Evolutionary conservation across 1,140 invertebrate genomes (phyloP).

Genomic region (Drosophila tsacasi): DNA sequence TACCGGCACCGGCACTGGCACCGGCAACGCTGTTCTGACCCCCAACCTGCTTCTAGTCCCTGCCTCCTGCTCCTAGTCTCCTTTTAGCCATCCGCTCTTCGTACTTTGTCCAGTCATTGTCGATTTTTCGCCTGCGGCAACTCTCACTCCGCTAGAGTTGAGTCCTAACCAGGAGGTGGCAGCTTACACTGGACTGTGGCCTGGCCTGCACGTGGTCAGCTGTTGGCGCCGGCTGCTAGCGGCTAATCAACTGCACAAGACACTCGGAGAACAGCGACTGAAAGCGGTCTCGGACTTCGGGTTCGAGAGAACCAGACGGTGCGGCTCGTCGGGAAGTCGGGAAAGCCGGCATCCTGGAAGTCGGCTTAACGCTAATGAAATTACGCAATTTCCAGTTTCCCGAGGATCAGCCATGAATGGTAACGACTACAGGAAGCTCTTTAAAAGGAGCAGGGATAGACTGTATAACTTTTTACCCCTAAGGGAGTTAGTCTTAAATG

Average conservation of each 20-base stretch:
- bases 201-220: constrained; percentile 28
- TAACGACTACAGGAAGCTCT: no score
- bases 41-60: neutral
- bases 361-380: constrained; percentile 55
- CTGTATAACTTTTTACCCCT: no score
- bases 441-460: neutral
- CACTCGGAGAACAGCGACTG: constrained; percentile 36
- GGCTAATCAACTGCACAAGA: constrained; percentile 36
- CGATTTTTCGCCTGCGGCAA: constrained; percentile 22
- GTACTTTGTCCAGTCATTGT: neutral
- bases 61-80: neutral
- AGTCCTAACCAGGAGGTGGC: neutral
- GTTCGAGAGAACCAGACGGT: neutral
- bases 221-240: constrained; percentile 25
- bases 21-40: constrained; percentile 10
- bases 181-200: constrained; percentile 13
- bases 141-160: neutral
- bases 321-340: neutral
- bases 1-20: constrained; percentile 39
- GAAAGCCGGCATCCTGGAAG: constrained; percentile 51
- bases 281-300: constrained; percentile 2
- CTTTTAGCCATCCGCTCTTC: no score
- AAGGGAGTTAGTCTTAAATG: neutral
- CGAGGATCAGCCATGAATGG: constrained; percentile 16
- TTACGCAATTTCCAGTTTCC: constrained; percentile 66